Evolutionary conservation across 2,888 invertebrate genomes (phyloP), one percentile per base, ranked within the genome.

Genomic region (Poecilobothrus nobilitatus): DNA sequence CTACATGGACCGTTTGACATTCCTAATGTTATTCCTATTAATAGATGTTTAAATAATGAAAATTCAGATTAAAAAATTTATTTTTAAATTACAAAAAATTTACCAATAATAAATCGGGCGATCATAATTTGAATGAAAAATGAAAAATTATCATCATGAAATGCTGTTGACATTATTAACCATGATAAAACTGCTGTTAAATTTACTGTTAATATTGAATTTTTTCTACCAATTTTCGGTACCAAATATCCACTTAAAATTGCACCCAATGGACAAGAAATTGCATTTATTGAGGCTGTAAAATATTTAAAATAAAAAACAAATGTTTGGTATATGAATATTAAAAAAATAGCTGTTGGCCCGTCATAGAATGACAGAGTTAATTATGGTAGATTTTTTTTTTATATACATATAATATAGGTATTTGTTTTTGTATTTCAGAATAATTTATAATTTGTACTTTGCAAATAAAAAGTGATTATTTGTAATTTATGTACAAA

Each of bases 161-260:
- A 75, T 1, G 80, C 76, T 15, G 76, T 73, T 2, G 78, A 79
- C 72, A 82, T 75, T 22, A 82, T 53, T 2, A 73, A 71, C 82
- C 82, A 82, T 0, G 82, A 75, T 0, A 73, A 67, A 9, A 82
- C 74, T 0, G 77, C 77, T 3, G 79, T 69, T 0, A 78, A 27
- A 74, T 82, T 82, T 22, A 82, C 73, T 0, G 77, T 71, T 37
- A 78, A 75, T 0, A 82, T 70, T 1, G 79, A 79, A 20, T 70
- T 74, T 71, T 81, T 82, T 8, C 82, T 76, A 3, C 82, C 82
- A 66, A 81, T 75, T 69, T 73, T 78, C 71, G 82, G 82, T 22
- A 82, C 71, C 61, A 81, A 44, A 10, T 76, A 69, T 0, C 77
- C 79, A 9, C 78, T 78, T 7, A 81, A 70, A 1, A 82, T 69